These are phyloP conservation scores for Philereme vetulata DNA, from an alignment of 2,888 invertebrate genomes.

Conservation along the genomic window DNA sequence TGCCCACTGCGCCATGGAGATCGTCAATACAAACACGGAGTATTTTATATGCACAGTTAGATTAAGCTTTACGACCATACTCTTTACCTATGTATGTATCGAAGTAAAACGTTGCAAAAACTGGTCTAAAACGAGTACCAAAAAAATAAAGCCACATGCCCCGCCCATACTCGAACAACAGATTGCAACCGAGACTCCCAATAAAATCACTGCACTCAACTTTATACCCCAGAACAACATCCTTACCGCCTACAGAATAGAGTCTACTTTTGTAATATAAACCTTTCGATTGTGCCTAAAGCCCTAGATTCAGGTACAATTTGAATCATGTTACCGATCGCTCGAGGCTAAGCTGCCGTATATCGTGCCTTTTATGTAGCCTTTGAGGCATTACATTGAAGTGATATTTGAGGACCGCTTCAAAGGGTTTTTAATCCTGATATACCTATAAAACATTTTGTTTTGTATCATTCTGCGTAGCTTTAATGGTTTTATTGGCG, in stretches of 20 bases:
- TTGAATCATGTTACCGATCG: constrained; percentile 32
- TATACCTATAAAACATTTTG: constrained; percentile 15
- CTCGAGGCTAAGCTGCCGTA: constrained; percentile 34
- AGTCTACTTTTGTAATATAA: constrained; percentile 23
- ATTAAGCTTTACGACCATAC: too few relatives aligned
- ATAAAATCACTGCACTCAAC: constrained; percentile 36
- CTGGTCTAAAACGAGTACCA: constrained; percentile 13
- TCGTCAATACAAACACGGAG: too few relatives aligned
- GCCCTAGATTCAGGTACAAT: constrained; percentile 36
- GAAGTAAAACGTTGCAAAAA: neutral
- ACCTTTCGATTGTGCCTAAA: constrained; percentile 38
- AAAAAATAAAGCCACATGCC: constrained; percentile 13
- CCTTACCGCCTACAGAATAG: constrained; percentile 17
- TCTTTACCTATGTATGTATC: too few relatives aligned
- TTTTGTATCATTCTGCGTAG: too few relatives aligned
- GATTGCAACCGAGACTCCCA: constrained; percentile 34
- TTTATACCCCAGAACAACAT: constrained; percentile 27
- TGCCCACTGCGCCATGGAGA: too few relatives aligned
- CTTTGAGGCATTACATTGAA: constrained; percentile 33
- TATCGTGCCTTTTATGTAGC: constrained; percentile 32
- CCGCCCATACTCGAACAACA: constrained; percentile 30
- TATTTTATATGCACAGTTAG: too few relatives aligned
- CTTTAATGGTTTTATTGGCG: too few relatives aligned
- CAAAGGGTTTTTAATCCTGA: constrained; percentile 32
- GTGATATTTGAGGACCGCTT: constrained; percentile 33